Percentiles rank a stretch among this genome's conserved stretches.
Evolutionary conservation across 2,888 invertebrate genomes (phyloP).

Genomic region (Watsonalla binaria): DNA sequence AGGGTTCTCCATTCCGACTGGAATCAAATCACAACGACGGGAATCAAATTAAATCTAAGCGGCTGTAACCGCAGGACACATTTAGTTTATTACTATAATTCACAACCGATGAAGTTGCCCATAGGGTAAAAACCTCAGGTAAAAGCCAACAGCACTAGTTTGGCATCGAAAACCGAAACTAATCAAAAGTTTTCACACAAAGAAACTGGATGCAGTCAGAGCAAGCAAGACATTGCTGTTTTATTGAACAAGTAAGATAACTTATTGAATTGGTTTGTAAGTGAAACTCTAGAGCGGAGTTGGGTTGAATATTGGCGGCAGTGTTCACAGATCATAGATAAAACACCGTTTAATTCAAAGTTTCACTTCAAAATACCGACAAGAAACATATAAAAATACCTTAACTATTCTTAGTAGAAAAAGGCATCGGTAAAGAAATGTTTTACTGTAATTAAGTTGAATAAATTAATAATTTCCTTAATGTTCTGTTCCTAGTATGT

Average conservation of each 20-base stretch:
- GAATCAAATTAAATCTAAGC: too few species aligned
- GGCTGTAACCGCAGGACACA: too few species aligned
- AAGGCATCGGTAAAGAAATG: too few species aligned
- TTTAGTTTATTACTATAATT: neutral
- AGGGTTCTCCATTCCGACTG: too few species aligned
- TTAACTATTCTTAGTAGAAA: too few species aligned
- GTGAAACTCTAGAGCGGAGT: slow-evolving; percentile 41
- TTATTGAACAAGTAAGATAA: slow-evolving; percentile 51
- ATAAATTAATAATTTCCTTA: too few species aligned
- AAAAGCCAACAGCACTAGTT: slow-evolving; percentile 31
- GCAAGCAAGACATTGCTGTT: slow-evolving; percentile 48
- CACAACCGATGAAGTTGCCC: neutral
- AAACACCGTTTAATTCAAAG: neutral
- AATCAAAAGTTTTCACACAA: slow-evolving; percentile 61
- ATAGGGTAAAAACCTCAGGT: slow-evolving; percentile 16
- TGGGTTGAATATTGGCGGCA: slow-evolving; percentile 41
- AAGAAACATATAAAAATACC: too few species aligned
- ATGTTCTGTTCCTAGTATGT: too few species aligned
- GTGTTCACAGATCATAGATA: slow-evolving; percentile 6
- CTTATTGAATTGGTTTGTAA: slow-evolving; percentile 51
- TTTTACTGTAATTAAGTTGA: too few species aligned
- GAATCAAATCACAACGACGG: too few species aligned
- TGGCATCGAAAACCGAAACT: slow-evolving; percentile 51
- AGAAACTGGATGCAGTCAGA: slow-evolving; percentile 51
- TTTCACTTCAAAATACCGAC: neutral